phyloP scores from a whole-genome alignment of 1,140 invertebrate genomes.

The Phenacoccus solenopsis region DNA sequence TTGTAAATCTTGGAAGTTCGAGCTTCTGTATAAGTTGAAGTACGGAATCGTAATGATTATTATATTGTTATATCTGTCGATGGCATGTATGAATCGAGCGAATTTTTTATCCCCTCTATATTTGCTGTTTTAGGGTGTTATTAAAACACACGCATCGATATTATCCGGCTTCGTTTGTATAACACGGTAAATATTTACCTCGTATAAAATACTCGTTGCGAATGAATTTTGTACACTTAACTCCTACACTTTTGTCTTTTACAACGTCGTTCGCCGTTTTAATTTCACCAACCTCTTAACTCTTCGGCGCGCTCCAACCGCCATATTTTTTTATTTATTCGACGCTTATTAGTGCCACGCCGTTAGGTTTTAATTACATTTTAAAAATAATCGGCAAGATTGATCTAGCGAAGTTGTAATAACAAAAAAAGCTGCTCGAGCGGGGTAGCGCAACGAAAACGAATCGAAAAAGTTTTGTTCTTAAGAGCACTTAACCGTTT shows the following conservation, averaged over 20 bases:
- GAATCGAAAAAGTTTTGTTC: neutral
- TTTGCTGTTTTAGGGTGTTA: too few relatives aligned
- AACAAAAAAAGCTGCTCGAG: neutral
- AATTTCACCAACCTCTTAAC: neutral
- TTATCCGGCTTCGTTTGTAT: neutral
- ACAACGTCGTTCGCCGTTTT: neutral
- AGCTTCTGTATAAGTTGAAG: too few relatives aligned
- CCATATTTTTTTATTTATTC: neutral
- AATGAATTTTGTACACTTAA: too few relatives aligned
- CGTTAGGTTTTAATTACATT: neutral
- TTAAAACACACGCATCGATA: neutral
- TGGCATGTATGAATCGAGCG: too few relatives aligned
- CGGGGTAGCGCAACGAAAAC: neutral
- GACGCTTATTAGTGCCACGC: neutral
- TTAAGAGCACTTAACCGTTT: neutral
- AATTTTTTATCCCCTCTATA: too few relatives aligned
- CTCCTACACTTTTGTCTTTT: too few relatives aligned
- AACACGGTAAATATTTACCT: slow-evolving; percentile 2
- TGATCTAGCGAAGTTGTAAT: neutral
- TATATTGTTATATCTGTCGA: too few relatives aligned
- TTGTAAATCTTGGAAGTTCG: neutral
- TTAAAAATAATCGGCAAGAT: neutral
- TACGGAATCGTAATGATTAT: too few relatives aligned
- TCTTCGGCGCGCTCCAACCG: neutral
- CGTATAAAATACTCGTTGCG: neutral